A percentile compares a stretch with the other conserved stretches of the same genome.
phyloP scores from a whole-genome alignment of 2,113 vertebrate genomes.

The Embiotoca jacksoni region DNA sequence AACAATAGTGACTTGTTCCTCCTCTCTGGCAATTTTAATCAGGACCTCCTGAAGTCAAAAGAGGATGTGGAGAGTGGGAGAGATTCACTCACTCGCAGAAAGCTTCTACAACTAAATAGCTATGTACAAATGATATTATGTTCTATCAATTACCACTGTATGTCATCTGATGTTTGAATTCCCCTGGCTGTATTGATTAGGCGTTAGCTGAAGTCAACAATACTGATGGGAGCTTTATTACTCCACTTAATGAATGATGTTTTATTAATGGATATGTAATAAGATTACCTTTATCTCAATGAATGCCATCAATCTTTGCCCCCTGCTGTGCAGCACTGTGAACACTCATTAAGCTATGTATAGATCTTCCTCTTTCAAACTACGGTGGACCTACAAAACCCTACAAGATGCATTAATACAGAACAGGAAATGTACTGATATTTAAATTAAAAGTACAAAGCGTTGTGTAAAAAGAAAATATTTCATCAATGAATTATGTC shows the following conservation, averaged over 20 bases:
- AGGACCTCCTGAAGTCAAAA: conserved; percentile 11
- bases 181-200: conserved; percentile 61
- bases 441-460: background rate
- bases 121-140: conserved; percentile 1
- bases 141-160: conserved; percentile 23
- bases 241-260: conserved; percentile 82
- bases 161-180: conserved; percentile 51
- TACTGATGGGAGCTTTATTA: conserved; percentile 77
- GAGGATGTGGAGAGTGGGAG: background rate
- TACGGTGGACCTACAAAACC: conserved; percentile 11
- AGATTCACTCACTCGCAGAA: conserved; percentile 1
- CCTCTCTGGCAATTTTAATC: conserved; percentile 12
- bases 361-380: conserved; percentile 42
- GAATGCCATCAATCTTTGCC: conserved; percentile 76
- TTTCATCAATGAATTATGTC: background rate
- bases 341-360: conserved; percentile 66
- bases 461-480: background rate
- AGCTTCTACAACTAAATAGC: background rate
- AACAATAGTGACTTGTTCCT: conserved; percentile 21
- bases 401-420: background rate
- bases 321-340: conserved; percentile 51
- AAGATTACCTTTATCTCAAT: conserved; percentile 80
- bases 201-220: conserved; percentile 69
- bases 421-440: background rate
- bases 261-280: conserved; percentile 83